phyloP scores from a whole-genome alignment of 53 echinoderm and acorn worm genomes.

The Glandiceps talaboti region DNA sequence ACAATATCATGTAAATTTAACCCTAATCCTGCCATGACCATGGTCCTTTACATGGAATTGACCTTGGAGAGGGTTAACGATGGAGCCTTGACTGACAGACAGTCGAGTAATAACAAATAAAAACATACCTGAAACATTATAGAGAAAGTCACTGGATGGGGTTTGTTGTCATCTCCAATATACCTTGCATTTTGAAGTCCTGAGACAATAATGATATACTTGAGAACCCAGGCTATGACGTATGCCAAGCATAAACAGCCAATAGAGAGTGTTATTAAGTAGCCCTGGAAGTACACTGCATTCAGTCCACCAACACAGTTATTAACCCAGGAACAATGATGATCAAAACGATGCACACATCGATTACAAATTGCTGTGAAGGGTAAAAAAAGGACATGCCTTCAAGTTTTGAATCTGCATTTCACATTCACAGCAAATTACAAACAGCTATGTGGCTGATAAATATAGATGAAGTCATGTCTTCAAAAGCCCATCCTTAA shows the following conservation, averaged over 20 bases:
- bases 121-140: constrained; percentile 86
- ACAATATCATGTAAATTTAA: too few species aligned
- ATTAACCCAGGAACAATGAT: constrained; percentile 13
- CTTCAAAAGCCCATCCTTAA: too few species aligned
- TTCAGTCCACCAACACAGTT: constrained; percentile 5
- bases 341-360: constrained; percentile 25
- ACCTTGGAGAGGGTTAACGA: too few species aligned
- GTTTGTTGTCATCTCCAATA: constrained; percentile 40
- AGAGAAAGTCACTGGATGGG: constrained; percentile 34
- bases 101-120: too few species aligned
- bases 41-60: too few species aligned
- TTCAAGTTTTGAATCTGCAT: too few species aligned
- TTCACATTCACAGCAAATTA: too few species aligned
- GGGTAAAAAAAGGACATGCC: not conserved
- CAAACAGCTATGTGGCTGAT: too few species aligned
- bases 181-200: constrained; percentile 59
- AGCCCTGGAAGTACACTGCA: constrained; percentile 2
- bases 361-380: constrained; percentile 55
- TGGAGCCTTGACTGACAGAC: too few species aligned
- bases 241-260: constrained; percentile 30
- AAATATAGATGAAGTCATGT: too few species aligned
- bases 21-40: too few species aligned
- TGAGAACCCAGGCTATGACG: constrained; percentile 25
- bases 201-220: constrained; percentile 21
- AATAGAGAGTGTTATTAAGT: constrained; percentile 31